phyloP scores from a whole-genome alignment of 1,140 invertebrate species.

The Lethrus apterus region DNA sequence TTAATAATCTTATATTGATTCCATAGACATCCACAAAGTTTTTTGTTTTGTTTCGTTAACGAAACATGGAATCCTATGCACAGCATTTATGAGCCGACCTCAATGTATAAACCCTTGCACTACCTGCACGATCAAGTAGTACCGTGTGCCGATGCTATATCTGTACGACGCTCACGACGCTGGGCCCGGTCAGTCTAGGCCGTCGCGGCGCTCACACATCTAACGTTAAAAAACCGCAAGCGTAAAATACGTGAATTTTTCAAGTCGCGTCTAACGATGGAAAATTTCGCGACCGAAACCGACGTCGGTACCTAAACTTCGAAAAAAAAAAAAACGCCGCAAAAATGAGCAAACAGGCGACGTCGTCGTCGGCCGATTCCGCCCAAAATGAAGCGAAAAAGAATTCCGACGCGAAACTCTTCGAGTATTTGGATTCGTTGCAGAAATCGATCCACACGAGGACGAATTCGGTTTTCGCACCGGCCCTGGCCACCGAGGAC shows the following conservation, averaged over 20 bases:
- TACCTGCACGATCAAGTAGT: conserved; percentile 16
- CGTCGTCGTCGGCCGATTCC: conserved; percentile 37
- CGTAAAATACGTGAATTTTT: no score
- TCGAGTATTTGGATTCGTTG: conserved; percentile 33
- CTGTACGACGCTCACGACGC: conserved; percentile 21
- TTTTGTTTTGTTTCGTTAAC: no score
- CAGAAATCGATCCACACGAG: conserved; percentile 29
- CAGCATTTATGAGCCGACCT: no score
- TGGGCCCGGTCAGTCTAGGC: conserved; percentile 24
- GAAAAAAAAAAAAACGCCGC: conserved; percentile 21
- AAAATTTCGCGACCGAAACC: conserved; percentile 6
- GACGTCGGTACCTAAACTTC: not conserved
- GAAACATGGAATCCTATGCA: no score
- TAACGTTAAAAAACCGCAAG: not conserved
- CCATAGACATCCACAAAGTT: no score
- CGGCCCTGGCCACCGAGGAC: conserved; percentile 48
- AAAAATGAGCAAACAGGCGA: conserved; percentile 28
- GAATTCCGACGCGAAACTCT: conserved; percentile 21
- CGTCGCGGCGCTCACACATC: conserved; percentile 19
- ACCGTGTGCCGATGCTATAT: conserved; percentile 29
- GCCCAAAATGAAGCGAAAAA: conserved; percentile 15
- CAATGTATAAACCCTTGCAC: no score
- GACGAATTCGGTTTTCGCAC: conserved; percentile 40
- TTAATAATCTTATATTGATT: no score
- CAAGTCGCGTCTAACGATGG: conserved; percentile 1